Conservation (phyloP, 2,888 invertebrate genomes). For the Leucoma salicis region DNA sequence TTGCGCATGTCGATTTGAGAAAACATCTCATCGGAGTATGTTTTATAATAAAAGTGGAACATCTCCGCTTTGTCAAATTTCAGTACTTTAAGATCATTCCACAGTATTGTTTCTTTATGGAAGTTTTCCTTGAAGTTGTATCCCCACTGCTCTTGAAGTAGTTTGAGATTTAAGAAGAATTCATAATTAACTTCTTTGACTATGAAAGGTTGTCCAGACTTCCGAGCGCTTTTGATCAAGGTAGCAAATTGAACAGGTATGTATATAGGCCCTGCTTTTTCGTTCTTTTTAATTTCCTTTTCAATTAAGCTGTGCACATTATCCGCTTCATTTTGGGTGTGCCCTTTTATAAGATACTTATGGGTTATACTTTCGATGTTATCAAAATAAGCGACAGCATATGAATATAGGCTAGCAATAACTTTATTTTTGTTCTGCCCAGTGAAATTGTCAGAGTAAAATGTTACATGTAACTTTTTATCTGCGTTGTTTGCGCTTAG, state of each 20-base stretch:
- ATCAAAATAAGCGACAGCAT: slow-evolving; percentile 2
- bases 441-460: no score
- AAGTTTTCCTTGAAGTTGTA: slow-evolving; percentile 7
- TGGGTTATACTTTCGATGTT: slow-evolving; percentile 3
- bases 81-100: neutral
- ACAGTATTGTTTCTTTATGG: neutral
- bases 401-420: slow-evolving; percentile 1
- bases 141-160: neutral
- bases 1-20: neutral
- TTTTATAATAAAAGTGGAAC: neutral
- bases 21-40: neutral
- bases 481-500: no score
- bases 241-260: slow-evolving; percentile 2
- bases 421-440: slow-evolving; percentile 3
- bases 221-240: slow-evolving; percentile 11
- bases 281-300: slow-evolving; percentile 32
- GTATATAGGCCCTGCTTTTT: slow-evolving; percentile 33
- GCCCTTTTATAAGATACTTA: slow-evolving; percentile 2
- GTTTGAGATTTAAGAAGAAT: slow-evolving; percentile 5
- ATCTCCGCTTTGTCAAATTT: neutral
- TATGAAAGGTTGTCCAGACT: slow-evolving; percentile 8
- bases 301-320: slow-evolving; percentile 38
- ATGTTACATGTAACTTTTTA: no score
- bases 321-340: slow-evolving; percentile 4
- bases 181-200: slow-evolving; percentile 8